A percentile compares a stretch with the other conserved stretches of the same genome.
Evolutionary conservation across 2,797 vertebrate species (phyloP).

Genomic region (Macrochelys suwanniensis): DNA sequence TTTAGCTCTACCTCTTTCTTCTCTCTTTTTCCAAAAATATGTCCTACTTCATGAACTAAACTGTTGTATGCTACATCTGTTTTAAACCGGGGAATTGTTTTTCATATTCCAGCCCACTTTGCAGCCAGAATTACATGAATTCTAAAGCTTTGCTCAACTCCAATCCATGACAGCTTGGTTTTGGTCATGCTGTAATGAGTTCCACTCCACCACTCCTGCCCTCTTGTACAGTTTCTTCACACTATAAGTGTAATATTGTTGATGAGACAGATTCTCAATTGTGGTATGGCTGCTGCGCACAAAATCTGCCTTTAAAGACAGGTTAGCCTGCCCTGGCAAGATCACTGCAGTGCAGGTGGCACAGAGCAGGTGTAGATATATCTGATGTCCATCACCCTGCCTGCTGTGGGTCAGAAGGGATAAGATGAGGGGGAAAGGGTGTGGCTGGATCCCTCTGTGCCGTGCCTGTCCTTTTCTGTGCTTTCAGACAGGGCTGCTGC

Average conservation of each 20-base stretch:
- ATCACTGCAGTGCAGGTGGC: neutral
- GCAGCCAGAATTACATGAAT: neutral
- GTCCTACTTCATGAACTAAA: constrained; percentile 20
- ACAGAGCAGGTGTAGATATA: neutral
- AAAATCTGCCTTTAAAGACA: neutral
- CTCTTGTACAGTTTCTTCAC: neutral
- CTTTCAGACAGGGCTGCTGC: neutral
- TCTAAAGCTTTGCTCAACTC: neutral
- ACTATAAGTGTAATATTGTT: neutral
- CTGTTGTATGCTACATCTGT: neutral
- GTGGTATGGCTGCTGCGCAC: neutral
- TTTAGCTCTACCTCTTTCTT: neutral
- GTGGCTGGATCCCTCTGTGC: neutral
- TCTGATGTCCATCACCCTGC: neutral
- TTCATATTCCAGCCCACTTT: constrained; percentile 3
- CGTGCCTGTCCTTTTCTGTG: neutral
- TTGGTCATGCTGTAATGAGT: neutral
- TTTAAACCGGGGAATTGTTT: constrained; percentile 17
- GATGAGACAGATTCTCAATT: neutral
- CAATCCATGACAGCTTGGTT: neutral
- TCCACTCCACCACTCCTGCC: neutral
- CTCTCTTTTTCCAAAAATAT: constrained; percentile 20
- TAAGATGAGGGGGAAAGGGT: neutral
- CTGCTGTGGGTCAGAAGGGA: neutral
- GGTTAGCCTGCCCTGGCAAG: neutral